A percentile compares a stretch with the other conserved stretches of the same genome.
These are phyloP conservation scores for Drosophila mettleri DNA, from an alignment of 2,888 invertebrate species.

Conservation along the genomic window DNA sequence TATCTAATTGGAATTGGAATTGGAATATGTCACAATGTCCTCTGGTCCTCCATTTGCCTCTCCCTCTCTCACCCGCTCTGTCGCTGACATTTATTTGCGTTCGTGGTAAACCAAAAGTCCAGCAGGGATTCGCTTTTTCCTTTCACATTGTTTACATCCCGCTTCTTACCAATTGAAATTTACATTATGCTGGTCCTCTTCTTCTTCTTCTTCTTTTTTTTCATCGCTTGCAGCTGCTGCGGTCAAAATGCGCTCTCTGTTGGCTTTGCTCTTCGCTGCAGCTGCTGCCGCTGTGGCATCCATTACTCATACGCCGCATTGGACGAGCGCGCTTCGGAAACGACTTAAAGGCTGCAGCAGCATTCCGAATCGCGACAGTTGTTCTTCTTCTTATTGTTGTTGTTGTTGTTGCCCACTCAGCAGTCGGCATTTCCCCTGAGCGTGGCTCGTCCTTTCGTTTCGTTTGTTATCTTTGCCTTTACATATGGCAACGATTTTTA, in stretches of 20 bases:
- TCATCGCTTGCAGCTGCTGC: conserved; percentile 28
- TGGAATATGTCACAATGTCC: conserved; percentile 24
- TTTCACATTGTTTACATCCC: neutral
- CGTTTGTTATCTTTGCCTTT: conserved; percentile 75
- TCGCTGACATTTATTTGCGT: conserved; percentile 34
- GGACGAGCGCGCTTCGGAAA: conserved; percentile 38
- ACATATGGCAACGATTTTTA: conserved; percentile 79
- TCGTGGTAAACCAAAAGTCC: conserved; percentile 18
- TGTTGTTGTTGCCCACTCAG: neutral
- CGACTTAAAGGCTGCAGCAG: conserved; percentile 41
- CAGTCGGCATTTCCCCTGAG: conserved; percentile 1
- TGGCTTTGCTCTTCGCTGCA: conserved; percentile 18
- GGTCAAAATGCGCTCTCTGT: conserved; percentile 48
- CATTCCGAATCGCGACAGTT: conserved; percentile 46
- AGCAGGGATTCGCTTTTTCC: conserved; percentile 15
- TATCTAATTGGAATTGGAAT: conserved; percentile 52
- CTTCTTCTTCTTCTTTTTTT: neutral
- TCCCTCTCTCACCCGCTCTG: neutral
- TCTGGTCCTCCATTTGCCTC: neutral
- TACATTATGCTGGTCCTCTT: conserved; percentile 46
- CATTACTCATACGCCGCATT: conserved; percentile 61
- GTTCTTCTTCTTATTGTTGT: conserved; percentile 12
- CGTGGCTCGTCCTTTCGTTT: conserved; percentile 17
- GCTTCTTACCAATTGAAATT: conserved; percentile 41
- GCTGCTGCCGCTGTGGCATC: conserved; percentile 26